Evolutionary conservation across 1,140 invertebrate genomes (phyloP).

Genomic region (Hyles vespertilio): DNA sequence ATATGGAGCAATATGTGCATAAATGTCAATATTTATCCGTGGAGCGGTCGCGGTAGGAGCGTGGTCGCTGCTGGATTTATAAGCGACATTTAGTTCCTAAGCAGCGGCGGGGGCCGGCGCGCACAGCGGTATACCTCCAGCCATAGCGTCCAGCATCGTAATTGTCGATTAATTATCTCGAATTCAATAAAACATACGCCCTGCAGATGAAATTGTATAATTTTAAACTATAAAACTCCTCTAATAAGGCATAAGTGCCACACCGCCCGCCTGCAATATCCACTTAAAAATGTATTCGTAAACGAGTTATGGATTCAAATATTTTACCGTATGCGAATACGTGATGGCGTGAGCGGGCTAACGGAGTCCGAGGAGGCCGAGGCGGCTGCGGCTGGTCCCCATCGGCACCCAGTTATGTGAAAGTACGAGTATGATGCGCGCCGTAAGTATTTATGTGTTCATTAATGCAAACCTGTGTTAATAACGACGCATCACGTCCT

Average conservation of each 20-base stretch:
- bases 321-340: conserved; percentile 45
- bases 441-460: conserved; percentile 61
- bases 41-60: conserved; percentile 28
- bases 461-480: conserved; percentile 68
- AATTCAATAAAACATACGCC: conserved; percentile 68
- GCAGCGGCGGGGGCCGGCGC: conserved; percentile 36
- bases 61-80: conserved; percentile 41
- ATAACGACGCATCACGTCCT: conserved; percentile 68
- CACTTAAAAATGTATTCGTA: conserved; percentile 10
- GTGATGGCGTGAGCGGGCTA: conserved; percentile 29
- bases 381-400: conserved; percentile 13
- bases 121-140: conserved; percentile 61
- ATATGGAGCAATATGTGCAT: conserved; percentile 74
- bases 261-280: conserved; percentile 25
- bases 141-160: conserved; percentile 66
- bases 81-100: conserved; percentile 49
- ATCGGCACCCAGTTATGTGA: conserved; percentile 31
- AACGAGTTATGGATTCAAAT: conserved; percentile 50
- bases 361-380: conserved; percentile 24
- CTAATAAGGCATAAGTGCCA: conserved; percentile 63
- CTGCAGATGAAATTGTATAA: conserved; percentile 66
- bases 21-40: conserved; percentile 69
- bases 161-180: conserved; percentile 71
- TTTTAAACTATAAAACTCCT: conserved; percentile 46
- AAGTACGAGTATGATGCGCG: conserved; percentile 45